Evolutionary conservation across 2,797 vertebrate species (phyloP), one percentile per base, ranked within the genome.

Genomic region (Anomalospiza imberbis): DNA sequence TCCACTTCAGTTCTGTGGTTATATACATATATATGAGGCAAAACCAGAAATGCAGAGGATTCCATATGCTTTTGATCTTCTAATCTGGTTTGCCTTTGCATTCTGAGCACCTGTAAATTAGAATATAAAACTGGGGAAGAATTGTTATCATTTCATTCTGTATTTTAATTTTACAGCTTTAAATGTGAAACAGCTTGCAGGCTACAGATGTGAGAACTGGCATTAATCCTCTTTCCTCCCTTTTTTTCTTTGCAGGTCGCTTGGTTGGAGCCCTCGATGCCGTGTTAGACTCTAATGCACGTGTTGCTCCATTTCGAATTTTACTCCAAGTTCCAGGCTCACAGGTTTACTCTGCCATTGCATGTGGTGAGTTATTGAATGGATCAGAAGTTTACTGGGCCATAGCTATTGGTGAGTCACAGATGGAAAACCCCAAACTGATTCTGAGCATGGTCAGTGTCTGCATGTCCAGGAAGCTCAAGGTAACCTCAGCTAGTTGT

Each of bases 221-320:
- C 2, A 0, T 50, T 85, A 54, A 90, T 60, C 51, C 12, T 68
- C 6, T 70, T 70, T 25, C 34, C 1, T 18, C 18, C 36, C 3
- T 1, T 4, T 48, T 57, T 44, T 29, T 36, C 24, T 36, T 80
- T 40, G 15, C 84, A 99, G 99, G 99, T 97, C 98, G 99, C 95
- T 97, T 99, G 95, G 99, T 99, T 22, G 99, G 99, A 19, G 99
- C 99, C 3, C 97, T 99, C 97, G 99, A 99, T 10, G 98, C 99
- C 0, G 98, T 99, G 89, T 96, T 99, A 97, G 99, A 99, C 97
- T 99, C 99, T 68, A 99, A 98, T 0, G 99, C 99, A 7, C 98
- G 99, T 0, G 98, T 99, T 4, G 98, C 99, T 13, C 99, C 99
- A 0, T 99, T 99, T 96, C 98, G 99, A 83, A 99, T 99, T 95